Evolutionary conservation across 2,113 vertebrate genomes (phyloP), one percentile per base, ranked within the genome.

Genomic region (Plotosus lineatus): DNA sequence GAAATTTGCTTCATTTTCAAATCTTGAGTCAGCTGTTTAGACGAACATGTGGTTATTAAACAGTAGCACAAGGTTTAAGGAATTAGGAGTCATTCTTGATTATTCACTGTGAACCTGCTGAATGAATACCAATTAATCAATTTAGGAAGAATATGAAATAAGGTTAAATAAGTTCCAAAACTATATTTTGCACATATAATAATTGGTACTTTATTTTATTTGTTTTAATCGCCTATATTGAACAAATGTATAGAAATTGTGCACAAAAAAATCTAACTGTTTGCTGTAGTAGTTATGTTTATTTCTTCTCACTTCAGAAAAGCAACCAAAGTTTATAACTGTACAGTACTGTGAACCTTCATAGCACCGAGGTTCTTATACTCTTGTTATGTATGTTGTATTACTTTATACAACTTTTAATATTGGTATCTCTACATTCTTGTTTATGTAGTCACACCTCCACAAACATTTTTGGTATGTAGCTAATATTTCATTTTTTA

Each of bases 401-500:
- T 63, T 21, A 63, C 31, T 63, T 63, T 60, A 10, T 15, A 58
- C 33, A 63, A 36, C 26, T 19, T 36, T 51, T 7, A 36, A 51
- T 51, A 33, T 23, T 51, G 8, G 5, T 19, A 33, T 51, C 17
- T 53, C 17, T 73, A 73, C 51, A n/a, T 42, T 56, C 26, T 56
- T 42, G 31, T 1, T 76, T 42, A 17, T 76, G 9, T 42, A 28
- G 36, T 2, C 9, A 23, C 15, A 19, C 21, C 33, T 6, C 23
- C 2, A 19, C 11, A 44, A 17, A 15, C 3, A 42, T 12, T 1
- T 60, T 26, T 58, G 74, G 74, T 76, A 76, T 60, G 53, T 44
- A 31, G n/a, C 7, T 19, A 28, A 58, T 58, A 36, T 75, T 75
- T 38, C 31, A 75, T 75, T 75, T 38, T 55, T 75, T 38, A n/a